Base-by-base conservation (phyloP, 2,113 vertebrate genomes). In the Catagonus wagneri region DNA sequence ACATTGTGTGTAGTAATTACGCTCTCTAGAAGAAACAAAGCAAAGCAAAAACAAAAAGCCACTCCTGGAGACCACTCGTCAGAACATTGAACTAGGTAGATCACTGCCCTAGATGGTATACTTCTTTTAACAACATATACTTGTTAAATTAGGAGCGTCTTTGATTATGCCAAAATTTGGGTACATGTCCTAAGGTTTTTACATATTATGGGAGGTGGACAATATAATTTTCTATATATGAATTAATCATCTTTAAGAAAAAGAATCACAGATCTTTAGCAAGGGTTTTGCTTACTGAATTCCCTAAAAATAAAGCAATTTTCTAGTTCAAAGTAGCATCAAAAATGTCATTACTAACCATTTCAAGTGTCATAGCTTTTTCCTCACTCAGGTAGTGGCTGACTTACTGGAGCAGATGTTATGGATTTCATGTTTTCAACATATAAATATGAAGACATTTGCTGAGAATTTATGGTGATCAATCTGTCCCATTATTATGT, bases 371-470 rank as follows among this genome's bases (percentile, higher is more conserved):
- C 29, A 9, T 61, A 61, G 0, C 4, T 58, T 50, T 16, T 32
- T 23, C 20, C 6, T 4, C 8, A 14, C 3, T 25, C 4, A 71
- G 44, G 16, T n/a, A 63, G 23, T 92, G 91, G n/a, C 39, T 89
- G 32, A 81, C 16, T 83, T 66, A 93, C 32, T 68, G 12, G 6
- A 65, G n/a, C 25, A 92, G 11, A 14, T 69, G 65, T 80, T 89
- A 74, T n/a, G 4, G 50, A 88, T 84, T 84, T 95, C 60, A 74
- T 76, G 19, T 75, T 96, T 90, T 94, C 13, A 90, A 84, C 15
- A 80, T 90, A 58, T n/a, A 81, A 94, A 84, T 80, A 71, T 96
- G 20, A 79, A 83, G 68, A 88, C 29, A 93, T 93, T 88, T 93
- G 27, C 32, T 75, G 27, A 96, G 29, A 69, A 95, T 75, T 90